Percentiles rank a stretch among this genome's conserved stretches.
Conservation (phyloP, 2,797 vertebrate species). For the Rhinichthys osculus region DNA sequence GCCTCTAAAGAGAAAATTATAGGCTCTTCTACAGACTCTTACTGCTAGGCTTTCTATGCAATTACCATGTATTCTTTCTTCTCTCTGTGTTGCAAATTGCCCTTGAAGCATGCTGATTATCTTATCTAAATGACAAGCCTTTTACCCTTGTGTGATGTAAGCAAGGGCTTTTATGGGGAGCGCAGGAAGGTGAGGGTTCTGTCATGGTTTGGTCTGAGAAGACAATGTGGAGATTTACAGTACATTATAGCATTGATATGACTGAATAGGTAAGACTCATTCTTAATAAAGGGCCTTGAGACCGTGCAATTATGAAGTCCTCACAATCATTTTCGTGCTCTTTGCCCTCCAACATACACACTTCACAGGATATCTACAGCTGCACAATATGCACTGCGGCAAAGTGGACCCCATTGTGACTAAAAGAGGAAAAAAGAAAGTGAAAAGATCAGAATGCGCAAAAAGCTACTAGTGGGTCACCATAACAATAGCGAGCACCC, state of each 20-base stretch:
- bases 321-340: slow-evolving; percentile 41
- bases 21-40: slow-evolving; percentile 50
- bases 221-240: slow-evolving; percentile 27
- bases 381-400: slow-evolving; percentile 53
- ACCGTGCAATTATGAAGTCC: slow-evolving; percentile 44
- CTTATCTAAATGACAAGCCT: slow-evolving; percentile 69
- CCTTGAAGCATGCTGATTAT: slow-evolving; percentile 75
- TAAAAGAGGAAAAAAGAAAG: slow-evolving; percentile 67
- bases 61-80: slow-evolving; percentile 61
- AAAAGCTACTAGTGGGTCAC: slow-evolving; percentile 67
- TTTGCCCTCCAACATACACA: slow-evolving; percentile 24
- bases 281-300: slow-evolving; percentile 42
- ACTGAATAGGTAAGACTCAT: slow-evolving; percentile 45
- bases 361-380: slow-evolving; percentile 64
- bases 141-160: slow-evolving; percentile 29
- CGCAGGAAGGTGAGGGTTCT: background rate
- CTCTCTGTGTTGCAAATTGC: slow-evolving; percentile 72
- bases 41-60: slow-evolving; percentile 54
- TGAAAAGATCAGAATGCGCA: slow-evolving; percentile 32
- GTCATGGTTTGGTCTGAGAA: background rate
- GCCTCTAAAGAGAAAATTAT: slow-evolving; percentile 52
- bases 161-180: slow-evolving; percentile 15
- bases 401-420: slow-evolving; percentile 69
- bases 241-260: slow-evolving; percentile 51
- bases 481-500: slow-evolving; percentile 75